These are phyloP conservation scores for Thymelicus lineola DNA, from an alignment of 2,888 invertebrate genomes.

Conservation along the genomic window DNA sequence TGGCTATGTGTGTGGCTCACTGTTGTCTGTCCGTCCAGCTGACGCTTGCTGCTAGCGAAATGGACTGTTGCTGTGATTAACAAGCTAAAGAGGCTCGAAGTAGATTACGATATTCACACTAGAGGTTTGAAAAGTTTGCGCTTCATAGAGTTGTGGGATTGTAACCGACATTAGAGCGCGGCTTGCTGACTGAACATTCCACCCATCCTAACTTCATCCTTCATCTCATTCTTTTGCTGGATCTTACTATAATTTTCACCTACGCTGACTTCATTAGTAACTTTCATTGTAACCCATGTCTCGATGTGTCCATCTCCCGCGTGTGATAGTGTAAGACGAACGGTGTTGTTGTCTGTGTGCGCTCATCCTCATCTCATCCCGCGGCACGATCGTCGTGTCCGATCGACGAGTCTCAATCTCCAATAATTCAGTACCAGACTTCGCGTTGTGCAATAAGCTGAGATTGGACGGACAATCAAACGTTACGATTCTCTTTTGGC, in stretches of 20 bases:
- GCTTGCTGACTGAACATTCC: conserved; percentile 47
- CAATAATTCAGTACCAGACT: conserved; percentile 15
- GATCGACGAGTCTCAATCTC: conserved; percentile 18
- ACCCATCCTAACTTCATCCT: conserved; percentile 50
- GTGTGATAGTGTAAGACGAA: conserved; percentile 41
- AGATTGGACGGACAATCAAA: conserved; percentile 79
- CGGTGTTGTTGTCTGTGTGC: conserved; percentile 46
- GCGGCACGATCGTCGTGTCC: conserved; percentile 23
- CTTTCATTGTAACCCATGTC: conserved; percentile 48
- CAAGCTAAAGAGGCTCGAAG: conserved; percentile 44
- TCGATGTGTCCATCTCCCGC: conserved; percentile 60
- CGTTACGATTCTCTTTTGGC: conserved; percentile 53
- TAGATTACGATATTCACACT: conserved; percentile 39
- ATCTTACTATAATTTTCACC: conserved; percentile 44
- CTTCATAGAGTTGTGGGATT: conserved; percentile 34
- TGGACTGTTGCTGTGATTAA: conserved; percentile 36
- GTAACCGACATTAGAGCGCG: conserved; percentile 42
- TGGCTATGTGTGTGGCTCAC: conserved; percentile 53
- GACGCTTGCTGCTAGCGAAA: conserved; percentile 54
- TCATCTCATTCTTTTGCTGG: conserved; percentile 55
- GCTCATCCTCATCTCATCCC: conserved; percentile 47
- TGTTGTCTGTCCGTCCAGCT: conserved; percentile 72
- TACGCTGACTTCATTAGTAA: conserved; percentile 61
- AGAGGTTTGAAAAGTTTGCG: conserved; percentile 44
- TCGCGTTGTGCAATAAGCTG: conserved; percentile 77